Base-by-base conservation (phyloP, 2,797 vertebrate genomes). In the Acanthiza pusilla region DNA sequence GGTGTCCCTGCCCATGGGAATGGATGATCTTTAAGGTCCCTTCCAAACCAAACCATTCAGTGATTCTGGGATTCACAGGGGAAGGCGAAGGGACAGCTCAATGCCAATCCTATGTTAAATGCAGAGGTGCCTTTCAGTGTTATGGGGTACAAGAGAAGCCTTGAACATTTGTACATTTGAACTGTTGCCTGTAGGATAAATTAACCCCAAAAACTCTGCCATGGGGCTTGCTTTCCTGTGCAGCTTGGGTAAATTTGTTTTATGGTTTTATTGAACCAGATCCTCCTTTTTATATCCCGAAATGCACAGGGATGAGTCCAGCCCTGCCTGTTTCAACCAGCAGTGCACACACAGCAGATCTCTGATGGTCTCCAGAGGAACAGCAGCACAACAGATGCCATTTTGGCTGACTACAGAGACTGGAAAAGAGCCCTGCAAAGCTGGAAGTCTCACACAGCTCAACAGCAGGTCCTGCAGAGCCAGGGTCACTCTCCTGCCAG, bases 371-470 rank as follows among this genome's bases (percentile, higher is more conserved):
- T 72, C 63, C 50, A 84, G 73, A 93, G 82, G 67, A 92, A 21
- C 66, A 88, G 8, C 65, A 85, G 60, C 62, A 53, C 42, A 75
- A 61, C 83, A 88, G 80, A 92, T 93, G 88, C 53, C 60, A 43
- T 76, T 92, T 72, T 68, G 81, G 75, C 81, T 92, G 89, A 58
- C 61, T 57, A 67, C 48, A 88, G 65, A 50, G 70, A 68, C 43
- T 45, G 77, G 73, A 66, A 75, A 60, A 75, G 66, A 77, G 42
- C 61, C 67, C 72, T 58, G 11, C 58, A 68, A 57, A 77, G 53
- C 84, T 92, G 75, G 55, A 91, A 71, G n/a, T 57, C 40, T 62
- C 47, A 81, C 70, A 89, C 55, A 92, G 73, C 82, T 70, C 21
- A 45, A 40, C 63, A 92, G 82, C 13, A 63, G 48, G 48, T 38